Percentiles rank a stretch among this genome's conserved stretches.
Conservation (phyloP, 2,888 invertebrate genomes). For the Tuta absoluta region DNA sequence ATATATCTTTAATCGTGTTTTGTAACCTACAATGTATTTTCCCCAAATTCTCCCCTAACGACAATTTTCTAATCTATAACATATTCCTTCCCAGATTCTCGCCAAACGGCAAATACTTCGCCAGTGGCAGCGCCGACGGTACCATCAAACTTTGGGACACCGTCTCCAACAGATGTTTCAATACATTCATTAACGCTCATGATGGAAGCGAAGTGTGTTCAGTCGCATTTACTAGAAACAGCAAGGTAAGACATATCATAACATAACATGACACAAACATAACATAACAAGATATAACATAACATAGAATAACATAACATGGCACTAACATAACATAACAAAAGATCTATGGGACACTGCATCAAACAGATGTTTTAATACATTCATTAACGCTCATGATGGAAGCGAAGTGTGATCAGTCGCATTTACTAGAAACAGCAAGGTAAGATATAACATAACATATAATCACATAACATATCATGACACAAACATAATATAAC, state of each 20-base stretch:
- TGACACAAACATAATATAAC: too few species aligned
- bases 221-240: constrained; percentile 85
- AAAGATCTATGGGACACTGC: constrained; percentile 83
- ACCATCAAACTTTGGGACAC: constrained; percentile 80
- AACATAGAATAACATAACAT: too few species aligned
- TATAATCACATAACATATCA: neutral
- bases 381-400: constrained; percentile 96
- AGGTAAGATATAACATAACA: constrained; percentile 80
- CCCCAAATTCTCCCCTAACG: too few species aligned
- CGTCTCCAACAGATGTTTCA: neutral
- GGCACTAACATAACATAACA: neutral
- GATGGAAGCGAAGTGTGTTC: constrained; percentile 97
- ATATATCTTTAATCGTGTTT: too few species aligned
- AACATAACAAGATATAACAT: too few species aligned
- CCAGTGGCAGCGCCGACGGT: constrained; percentile 95
- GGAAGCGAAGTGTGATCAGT: constrained; percentile 97
- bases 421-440: constrained; percentile 84
- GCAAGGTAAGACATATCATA: too few species aligned
- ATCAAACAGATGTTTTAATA: neutral
- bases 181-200: constrained; percentile 92
- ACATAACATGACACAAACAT: too few species aligned
- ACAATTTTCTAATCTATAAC: too few species aligned
- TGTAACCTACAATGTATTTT: too few species aligned
- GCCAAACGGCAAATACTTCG: constrained; percentile 82
- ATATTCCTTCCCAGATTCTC: constrained; percentile 57